Evolutionary conservation across 2,888 invertebrate genomes (phyloP).

Genomic region (Laothoe populi): DNA sequence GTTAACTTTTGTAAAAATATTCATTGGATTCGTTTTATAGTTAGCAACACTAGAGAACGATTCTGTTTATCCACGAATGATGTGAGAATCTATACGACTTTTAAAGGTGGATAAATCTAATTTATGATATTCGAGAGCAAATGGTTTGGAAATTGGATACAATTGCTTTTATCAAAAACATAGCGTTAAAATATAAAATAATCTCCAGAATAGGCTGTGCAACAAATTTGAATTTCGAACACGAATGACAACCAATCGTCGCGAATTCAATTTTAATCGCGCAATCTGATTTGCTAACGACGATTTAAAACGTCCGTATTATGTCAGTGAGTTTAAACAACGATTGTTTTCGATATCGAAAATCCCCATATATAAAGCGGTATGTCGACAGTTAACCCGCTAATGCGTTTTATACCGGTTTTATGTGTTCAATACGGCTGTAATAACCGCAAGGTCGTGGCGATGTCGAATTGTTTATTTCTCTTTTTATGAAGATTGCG

Average conservation of each 20-base stretch:
- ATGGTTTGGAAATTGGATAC: not conserved
- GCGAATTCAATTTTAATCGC: slow-evolving; percentile 2
- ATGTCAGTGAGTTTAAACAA: not conserved
- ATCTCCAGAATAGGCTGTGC: not conserved
- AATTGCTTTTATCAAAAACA: not conserved
- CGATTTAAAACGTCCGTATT: slow-evolving; percentile 16
- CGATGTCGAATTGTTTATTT: slow-evolving; percentile 29
- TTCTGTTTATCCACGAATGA: slow-evolving; percentile 6
- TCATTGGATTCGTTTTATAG: not conserved
- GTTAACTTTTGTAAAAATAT: not conserved
- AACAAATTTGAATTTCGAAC: slow-evolving; percentile 12
- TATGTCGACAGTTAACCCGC: slow-evolving; percentile 29
- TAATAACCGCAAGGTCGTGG: slow-evolving; percentile 30
- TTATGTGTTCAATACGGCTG: slow-evolving; percentile 32
- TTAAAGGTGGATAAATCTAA: not conserved
- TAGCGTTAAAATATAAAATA: not conserved
- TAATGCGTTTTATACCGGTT: slow-evolving; percentile 32
- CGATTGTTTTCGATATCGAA: slow-evolving; percentile 6
- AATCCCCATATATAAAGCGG: slow-evolving; percentile 19
- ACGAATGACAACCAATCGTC: not conserved
- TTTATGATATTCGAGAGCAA: not conserved
- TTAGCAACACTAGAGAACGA: not conserved
- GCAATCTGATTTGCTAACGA: slow-evolving; percentile 8
- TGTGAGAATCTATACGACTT: slow-evolving; percentile 2
- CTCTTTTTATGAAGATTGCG: slow-evolving; percentile 28